A percentile compares a stretch with the other conserved stretches of the same genome.
Evolutionary conservation across 2,888 invertebrate species (phyloP).

Genomic region (Aethes cnicana): DNA sequence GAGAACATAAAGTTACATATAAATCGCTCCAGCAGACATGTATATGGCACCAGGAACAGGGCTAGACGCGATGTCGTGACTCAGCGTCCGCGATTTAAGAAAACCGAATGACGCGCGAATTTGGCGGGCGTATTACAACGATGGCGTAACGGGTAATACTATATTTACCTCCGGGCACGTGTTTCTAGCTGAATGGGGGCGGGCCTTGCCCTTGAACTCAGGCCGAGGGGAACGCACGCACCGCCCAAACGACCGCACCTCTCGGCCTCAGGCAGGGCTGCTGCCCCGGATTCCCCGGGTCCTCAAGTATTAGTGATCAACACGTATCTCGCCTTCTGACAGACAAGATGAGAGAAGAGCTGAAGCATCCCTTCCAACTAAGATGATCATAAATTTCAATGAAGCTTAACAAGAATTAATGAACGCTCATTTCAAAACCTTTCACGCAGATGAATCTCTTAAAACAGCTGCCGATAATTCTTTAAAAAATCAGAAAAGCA

Average conservation of each 20-base stretch:
- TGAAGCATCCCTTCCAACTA: too few species aligned
- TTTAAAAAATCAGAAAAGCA: not conserved
- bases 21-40: too few species aligned
- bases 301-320: too few species aligned
- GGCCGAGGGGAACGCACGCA: constrained; percentile 64
- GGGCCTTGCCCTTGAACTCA: constrained; percentile 77
- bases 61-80: constrained; percentile 27
- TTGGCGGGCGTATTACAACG: constrained; percentile 53
- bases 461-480: too few species aligned
- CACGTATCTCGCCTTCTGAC: too few species aligned
- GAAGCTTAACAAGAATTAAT: too few species aligned
- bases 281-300: constrained; percentile 18
- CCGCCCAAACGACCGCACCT: constrained; percentile 68
- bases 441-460: too few species aligned
- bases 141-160: constrained; percentile 68
- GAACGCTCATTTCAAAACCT: too few species aligned
- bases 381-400: too few species aligned
- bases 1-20: too few species aligned
- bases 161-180: constrained; percentile 81
- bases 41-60: not conserved
- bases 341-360: too few species aligned
- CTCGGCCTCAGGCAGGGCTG: constrained; percentile 34
- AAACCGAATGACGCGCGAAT: constrained; percentile 32
- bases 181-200: constrained; percentile 76
- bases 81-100: constrained; percentile 27